Base-by-base conservation (phyloP, 2,888 invertebrate genomes). In the Xanthorhoe designata region DNA sequence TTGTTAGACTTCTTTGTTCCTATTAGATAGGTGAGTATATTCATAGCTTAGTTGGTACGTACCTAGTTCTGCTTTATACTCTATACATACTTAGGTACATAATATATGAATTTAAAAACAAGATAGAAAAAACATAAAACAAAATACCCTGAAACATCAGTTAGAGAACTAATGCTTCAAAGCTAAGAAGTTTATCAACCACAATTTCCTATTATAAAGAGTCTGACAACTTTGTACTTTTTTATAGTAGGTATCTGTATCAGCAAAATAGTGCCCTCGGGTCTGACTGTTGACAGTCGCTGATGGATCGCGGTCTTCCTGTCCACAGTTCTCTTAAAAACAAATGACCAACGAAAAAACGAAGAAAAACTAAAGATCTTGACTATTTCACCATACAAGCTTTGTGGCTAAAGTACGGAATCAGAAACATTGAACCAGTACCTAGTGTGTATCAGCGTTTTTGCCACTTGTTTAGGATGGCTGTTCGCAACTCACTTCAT, bases 401-500 rank as follows among this genome's bases (percentile, higher is more conserved):
- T 18, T 24, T 51, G 51, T 4, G 24, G 24, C 5, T 19, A 24
- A 50, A 19, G 13, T 17, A 47, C 24, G 19, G 2, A 51, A 51
- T 10, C 9, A 5, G 47, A 8, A 17, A 15, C 7, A 47, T 47
- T 17, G 4, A 15, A 17, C 8, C 15, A 47, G 15, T 6, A 47
- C n/a, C n/a, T n/a, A n/a, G n/a, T n/a, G n/a, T 47, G 2, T 19
- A 10, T 2, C n/a, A 51, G 51, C 63, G 56, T 53, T 63, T 51
- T 58, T 19, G 62, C 42, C 66, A 59, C 47, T 54, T 54, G 45
- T 49, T 62, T 57, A 53, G 19, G 15, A 49, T 50, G n/a, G 13
- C 15, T 62, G 81, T 85, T 79, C 71, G 63, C 74, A 86, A 86
- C 83, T 87, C 82, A 74, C 80, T 84, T 83, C 85, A 87, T 88